Evolutionary conservation across 2,797 vertebrate species (phyloP).

Genomic region (Sternotherus odoratus): DNA sequence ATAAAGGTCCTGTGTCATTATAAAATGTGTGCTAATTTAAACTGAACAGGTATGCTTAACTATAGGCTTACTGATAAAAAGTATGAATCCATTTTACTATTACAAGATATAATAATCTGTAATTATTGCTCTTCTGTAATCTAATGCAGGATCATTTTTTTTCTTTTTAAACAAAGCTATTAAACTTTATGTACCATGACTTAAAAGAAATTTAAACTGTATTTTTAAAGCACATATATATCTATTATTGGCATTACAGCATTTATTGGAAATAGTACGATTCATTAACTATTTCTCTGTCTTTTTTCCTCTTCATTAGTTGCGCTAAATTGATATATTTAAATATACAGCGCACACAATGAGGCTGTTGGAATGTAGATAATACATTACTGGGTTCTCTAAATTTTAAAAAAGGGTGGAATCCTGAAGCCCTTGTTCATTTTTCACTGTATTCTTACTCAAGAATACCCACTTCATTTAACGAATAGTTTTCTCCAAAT

Average conservation of each 20-base stretch:
- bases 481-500: too few relatives aligned
- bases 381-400: too few relatives aligned
- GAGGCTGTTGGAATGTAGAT: not conserved
- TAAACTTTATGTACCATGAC: not conserved
- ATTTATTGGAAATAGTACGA: not conserved
- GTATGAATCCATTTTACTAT: not conserved
- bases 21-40: not conserved
- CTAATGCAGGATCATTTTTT: not conserved
- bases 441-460: too few relatives aligned
- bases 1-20: not conserved
- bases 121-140: not conserved
- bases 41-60: not conserved
- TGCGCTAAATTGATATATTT: not conserved
- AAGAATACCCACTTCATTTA: too few relatives aligned
- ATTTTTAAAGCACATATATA: not conserved
- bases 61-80: not conserved
- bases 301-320: not conserved
- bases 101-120: not conserved
- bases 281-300: not conserved
- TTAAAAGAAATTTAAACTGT: not conserved
- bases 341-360: not conserved
- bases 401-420: too few relatives aligned
- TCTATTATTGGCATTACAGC: rapidly evolving
- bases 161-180: not conserved
- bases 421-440: too few relatives aligned